These are phyloP conservation scores for Harpagoxenus sublaevis DNA, from an alignment of 2,888 invertebrate genomes.

Conservation along the genomic window DNA sequence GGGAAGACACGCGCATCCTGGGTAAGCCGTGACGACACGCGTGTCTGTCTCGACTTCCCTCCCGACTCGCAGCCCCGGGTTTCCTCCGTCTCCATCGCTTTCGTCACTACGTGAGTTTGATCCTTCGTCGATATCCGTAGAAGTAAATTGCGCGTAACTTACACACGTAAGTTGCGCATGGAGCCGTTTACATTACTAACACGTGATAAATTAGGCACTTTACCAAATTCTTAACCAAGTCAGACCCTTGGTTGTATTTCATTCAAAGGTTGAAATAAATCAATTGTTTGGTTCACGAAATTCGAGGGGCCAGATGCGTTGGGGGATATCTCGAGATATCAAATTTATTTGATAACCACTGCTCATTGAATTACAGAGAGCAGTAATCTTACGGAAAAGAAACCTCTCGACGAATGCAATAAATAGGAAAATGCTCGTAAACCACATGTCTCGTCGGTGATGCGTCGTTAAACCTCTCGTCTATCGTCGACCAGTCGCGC, in stretches of 20 bases:
- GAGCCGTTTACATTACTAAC: background rate
- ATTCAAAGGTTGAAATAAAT: background rate
- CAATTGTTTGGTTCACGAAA: background rate
- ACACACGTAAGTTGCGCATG: constrained; percentile 42
- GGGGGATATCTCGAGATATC: background rate
- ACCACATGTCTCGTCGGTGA: background rate
- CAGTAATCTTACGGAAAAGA: constrained; percentile 4
- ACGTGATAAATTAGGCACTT: constrained; percentile 13
- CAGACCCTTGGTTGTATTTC: too few species aligned
- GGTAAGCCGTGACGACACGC: constrained; percentile 84
- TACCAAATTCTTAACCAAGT: background rate
- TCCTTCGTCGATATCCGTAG: constrained; percentile 48
- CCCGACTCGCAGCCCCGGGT: background rate
- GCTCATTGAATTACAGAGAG: background rate
- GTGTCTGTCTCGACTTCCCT: constrained; percentile 61
- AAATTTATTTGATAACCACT: background rate
- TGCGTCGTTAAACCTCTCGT: constrained; percentile 28
- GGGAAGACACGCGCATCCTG: constrained; percentile 86
- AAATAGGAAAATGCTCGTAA: constrained; percentile 26
- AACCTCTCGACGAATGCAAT: background rate
- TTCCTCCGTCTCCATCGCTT: constrained; percentile 36
- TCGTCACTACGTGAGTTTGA: constrained; percentile 46
- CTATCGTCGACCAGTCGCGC: background rate
- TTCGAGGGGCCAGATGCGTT: background rate
- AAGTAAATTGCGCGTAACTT: constrained; percentile 57